These are phyloP conservation scores for Poicephalus gulielmi DNA, from an alignment of 2,113 vertebrate genomes.

Conservation along the genomic window DNA sequence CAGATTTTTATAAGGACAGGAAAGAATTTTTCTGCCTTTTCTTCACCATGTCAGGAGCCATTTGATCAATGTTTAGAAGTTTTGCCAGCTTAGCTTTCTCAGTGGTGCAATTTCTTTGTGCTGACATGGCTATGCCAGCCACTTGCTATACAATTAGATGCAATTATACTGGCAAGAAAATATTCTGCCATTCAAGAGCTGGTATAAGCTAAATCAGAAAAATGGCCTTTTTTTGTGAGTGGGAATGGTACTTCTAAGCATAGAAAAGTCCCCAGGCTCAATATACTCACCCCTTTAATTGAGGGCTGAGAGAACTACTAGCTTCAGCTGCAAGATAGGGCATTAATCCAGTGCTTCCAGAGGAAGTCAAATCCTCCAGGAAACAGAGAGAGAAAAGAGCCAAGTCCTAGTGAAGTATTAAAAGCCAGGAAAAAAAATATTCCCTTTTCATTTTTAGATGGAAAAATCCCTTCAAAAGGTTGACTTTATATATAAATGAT, in stretches of 20 bases:
- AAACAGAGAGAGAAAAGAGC: conserved; percentile 30
- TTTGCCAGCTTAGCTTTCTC: background rate
- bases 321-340: conserved; percentile 16
- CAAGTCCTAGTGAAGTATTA: conserved; percentile 9
- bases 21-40: background rate
- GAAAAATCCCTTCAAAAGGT: conserved; percentile 51
- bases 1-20: background rate
- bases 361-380: conserved; percentile 47
- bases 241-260: background rate
- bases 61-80: background rate
- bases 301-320: background rate
- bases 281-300: conserved; percentile 24
- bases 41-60: background rate
- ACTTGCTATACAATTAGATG: background rate
- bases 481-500: conserved; percentile 38
- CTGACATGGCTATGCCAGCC: background rate
- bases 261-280: conserved; percentile 8
- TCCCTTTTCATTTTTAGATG: conserved; percentile 29
- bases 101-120: background rate
- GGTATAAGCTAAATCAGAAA: conserved; percentile 15
- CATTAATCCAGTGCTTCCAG: conserved; percentile 45
- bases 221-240: background rate
- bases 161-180: background rate
- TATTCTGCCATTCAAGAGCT: background rate
- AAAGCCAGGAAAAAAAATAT: conserved; percentile 24